phyloP scores from a whole-genome alignment of 2,113 vertebrate species.

The Fukomys damarensis region DNA sequence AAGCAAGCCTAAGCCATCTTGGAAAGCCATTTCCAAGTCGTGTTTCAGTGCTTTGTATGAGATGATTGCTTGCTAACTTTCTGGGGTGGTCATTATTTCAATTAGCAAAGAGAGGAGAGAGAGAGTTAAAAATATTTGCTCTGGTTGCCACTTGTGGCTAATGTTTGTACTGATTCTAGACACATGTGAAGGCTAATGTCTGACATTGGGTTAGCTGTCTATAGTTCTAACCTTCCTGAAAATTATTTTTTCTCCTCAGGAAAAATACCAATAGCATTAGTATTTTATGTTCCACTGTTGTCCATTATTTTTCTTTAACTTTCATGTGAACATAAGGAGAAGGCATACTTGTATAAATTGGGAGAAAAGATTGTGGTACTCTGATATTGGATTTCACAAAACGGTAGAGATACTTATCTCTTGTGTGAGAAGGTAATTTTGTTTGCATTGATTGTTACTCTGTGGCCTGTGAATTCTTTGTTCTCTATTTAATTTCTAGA shows the following conservation, averaged over 20 bases:
- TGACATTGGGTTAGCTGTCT: not conserved
- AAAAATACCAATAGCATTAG: not conserved
- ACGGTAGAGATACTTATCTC: not conserved
- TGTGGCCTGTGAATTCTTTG: conserved; percentile 51
- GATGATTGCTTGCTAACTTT: not conserved
- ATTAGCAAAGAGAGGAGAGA: not conserved
- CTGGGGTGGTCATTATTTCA: not conserved
- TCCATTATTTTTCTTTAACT: not conserved
- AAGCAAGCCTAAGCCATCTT: not conserved
- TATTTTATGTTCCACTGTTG: not conserved
- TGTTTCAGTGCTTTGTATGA: not conserved
- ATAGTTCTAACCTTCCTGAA: not conserved
- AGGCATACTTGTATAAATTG: not conserved
- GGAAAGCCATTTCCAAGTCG: not conserved
- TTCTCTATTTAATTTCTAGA: conserved; percentile 66
- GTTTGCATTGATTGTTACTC: conserved; percentile 52
- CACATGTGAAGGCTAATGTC: not conserved
- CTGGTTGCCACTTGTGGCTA: not conserved
- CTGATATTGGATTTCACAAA: not conserved
- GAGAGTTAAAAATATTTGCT: not conserved
- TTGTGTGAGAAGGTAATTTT: conserved; percentile 24
- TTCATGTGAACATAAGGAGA: not conserved
- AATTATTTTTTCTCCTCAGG: conserved; percentile 1
- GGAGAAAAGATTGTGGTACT: not conserved
- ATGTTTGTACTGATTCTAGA: not conserved